A percentile compares a stretch with the other conserved stretches of the same genome.
phyloP scores from a whole-genome alignment of 1,140 invertebrate genomes.

The Cryptotermes secundus region DNA sequence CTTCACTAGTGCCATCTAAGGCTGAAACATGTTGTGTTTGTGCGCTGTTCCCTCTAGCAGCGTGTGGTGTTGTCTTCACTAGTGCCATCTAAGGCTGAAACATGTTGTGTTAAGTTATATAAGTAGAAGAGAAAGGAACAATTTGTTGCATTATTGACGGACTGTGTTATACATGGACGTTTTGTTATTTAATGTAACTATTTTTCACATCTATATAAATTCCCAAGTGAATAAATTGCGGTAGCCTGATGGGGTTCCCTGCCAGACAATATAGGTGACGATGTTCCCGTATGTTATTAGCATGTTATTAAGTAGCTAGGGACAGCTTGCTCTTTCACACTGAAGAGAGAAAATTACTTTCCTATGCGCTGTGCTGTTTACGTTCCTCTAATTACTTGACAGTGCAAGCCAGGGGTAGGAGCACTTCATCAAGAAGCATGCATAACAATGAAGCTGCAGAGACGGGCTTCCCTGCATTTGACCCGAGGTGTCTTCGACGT shows the following conservation, averaged over 20 bases:
- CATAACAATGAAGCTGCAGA: not conserved
- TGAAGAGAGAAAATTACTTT: not conserved
- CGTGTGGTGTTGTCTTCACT: too few species aligned
- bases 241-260: not conserved
- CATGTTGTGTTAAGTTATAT: too few species aligned
- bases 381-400: not conserved
- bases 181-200: too few species aligned
- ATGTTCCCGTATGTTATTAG: not conserved
- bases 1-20: too few species aligned
- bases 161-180: too few species aligned
- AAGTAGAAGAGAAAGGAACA: too few species aligned
- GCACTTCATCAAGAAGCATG: not conserved
- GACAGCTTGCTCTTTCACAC: not conserved
- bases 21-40: too few species aligned
- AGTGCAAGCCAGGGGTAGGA: not conserved
- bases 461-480: not conserved
- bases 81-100: too few species aligned
- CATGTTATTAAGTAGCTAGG: not conserved
- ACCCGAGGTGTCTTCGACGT: not conserved
- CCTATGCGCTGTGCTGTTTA: not conserved
- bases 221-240: too few species aligned
- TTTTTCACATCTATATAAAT: too few species aligned
- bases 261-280: not conserved
- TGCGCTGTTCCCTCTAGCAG: too few species aligned
- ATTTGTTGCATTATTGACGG: too few species aligned